Evolutionary conservation across 1,140 invertebrate genomes (phyloP), one percentile per base, ranked within the genome.

Genomic region (Leucophenga varia): DNA sequence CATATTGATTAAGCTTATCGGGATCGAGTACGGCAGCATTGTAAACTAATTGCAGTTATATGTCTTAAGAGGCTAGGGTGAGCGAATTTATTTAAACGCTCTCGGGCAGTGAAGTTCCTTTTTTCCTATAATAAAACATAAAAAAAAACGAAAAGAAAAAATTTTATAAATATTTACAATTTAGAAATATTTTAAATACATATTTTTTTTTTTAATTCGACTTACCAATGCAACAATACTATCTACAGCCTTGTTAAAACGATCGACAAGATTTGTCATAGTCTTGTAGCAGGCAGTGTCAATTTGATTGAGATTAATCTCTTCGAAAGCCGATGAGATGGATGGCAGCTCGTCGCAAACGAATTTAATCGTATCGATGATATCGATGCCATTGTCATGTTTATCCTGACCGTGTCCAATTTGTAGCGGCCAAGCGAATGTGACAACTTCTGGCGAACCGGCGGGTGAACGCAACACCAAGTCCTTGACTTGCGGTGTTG

Each of bases 1-100:
- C 94, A 78, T 98, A 98, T 70, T 96, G 90, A 78, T 98, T 98
- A 36, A 98, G 79, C 79, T 93, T 95, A 57, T 97, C 94, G 43
- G 95, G 95, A 77, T 98, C 95, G 38, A 86, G 86, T 34, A 98
- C 93, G 42, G 95, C 91, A 78, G 93, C 87, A 81, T 97, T 97
- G 79, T 98, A 98, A 37, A 93, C 94, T 81, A 97, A 93, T 75
- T 96, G 93, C 37, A 98, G 78, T n/a, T 63, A 98, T 96, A 71
- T 97, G 95, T 67, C 91, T 88, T 48, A 97, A 79, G 52, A 97
- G 81, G 44, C 86, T 88, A 76, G 89, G 82, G 50, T 90, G 91
- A 30, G 94, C 90, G 75, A 90, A 85, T 67, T 91, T 91, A 77
- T 88, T 90, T 46, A 92, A 75, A 52, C 91, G 82, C 68, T 90